Base-by-base conservation (phyloP, 2,888 invertebrate genomes). In the Deroplatys truncata region DNA sequence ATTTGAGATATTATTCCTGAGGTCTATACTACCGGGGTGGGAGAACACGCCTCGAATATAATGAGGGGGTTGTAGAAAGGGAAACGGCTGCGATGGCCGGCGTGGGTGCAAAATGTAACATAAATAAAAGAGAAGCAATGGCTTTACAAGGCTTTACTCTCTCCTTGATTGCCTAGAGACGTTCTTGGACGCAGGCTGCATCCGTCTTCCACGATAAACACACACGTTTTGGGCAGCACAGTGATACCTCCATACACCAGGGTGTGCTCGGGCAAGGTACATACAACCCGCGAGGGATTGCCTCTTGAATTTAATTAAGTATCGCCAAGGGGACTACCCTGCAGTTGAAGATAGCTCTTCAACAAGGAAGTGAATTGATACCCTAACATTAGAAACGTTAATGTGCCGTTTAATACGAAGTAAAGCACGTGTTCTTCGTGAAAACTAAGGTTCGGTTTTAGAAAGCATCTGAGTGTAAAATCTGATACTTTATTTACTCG, bases 141-240 rank as follows among this genome's bases (percentile, higher is more conserved):
- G 86, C n/a, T 72, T 72, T 86, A 86, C 86, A 56, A 56, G 86
- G 29, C 15, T 86, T 86, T 56, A 86, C 86, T 56, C 86, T 86
- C 28, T 56, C 49, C 85, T 56, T 86, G 56, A 56, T 86, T 86
- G 86, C 86, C 28, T 86, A 13, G 56, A 86, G 86, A 56, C 28
- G 49, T 7, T n/a, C 56, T 72, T 16, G 8, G 25, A 43, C 56
- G 35, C 85, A 85, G 85, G 31, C 29, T 86, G 28, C 43, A 56
- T 86, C 56, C 43, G 28, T 86, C 56, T 35, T 85, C n/a, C 56
- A 20, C 5, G 56, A 72, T 20, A 72, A 72, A 72, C 56, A 72
- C 56, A 72, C 56, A 72, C 56, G 25, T 16, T 72, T 72, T 72
- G 20, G 56, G 56, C 25, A 20, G 4, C 56, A 72, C 56, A 72